Base-by-base conservation (phyloP, 2,888 invertebrate genomes). In the Galeruca laticollis region DNA sequence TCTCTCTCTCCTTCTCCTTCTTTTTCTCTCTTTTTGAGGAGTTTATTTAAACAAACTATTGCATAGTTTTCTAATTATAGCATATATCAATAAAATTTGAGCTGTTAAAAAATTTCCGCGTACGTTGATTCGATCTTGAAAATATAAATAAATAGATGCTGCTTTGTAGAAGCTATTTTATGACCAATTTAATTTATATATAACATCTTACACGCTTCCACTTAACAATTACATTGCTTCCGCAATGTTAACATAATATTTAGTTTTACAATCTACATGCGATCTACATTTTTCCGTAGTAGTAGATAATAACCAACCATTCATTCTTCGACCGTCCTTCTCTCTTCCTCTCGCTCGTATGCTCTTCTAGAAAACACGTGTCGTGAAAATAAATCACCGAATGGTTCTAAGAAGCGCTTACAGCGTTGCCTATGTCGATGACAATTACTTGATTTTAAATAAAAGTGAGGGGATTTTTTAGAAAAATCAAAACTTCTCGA, bases 241-340 rank as follows among this genome's bases (percentile, higher is more conserved):
- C 40, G 43, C 60, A 31, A 54, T 60, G 43, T 60, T 37, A 60
- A 60, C 60, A 40, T 60, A 60, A 60, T 43, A 43, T 31, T 47
- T 37, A 60, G 47, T 43, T 47, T 26, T 31, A 43, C 60, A 47
- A 60, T 60, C 60, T 43, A 40, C 60, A 60, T 60, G 60, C 60
- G 60, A 60, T 60, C 60, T 43, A 60, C 8, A 20, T 60, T 60
- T 60, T 60, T 60, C 43, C 43, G 47, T 60, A 40, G 43, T 60
- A 20, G 47, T 43, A 54, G 26, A 33, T 54, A 40, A 26, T 54
- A 31, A 54, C 26, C 26, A 26, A 5, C 26, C 54, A 54, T 26
- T n/a, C 40, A 40, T 40, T 40, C 54, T 26, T 54, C 31, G 31
- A 31, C 31, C n/a, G 4, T 40, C 13, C 13, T 5, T 37, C 10